Base-by-base conservation (phyloP, 64 coral and sea anemone genomes). In the Stylophora pistillata region DNA sequence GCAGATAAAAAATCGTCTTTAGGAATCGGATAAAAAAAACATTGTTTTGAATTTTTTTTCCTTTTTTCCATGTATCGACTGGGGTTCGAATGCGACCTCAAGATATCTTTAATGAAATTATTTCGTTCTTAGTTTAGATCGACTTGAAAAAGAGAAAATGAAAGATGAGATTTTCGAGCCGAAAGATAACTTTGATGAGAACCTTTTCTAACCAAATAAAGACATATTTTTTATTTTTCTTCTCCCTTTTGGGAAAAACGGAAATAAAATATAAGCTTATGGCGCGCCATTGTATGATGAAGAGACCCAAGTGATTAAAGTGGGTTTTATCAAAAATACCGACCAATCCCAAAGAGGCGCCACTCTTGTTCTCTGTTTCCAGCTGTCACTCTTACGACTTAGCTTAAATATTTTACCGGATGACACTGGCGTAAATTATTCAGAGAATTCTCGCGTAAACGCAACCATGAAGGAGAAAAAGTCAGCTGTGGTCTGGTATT, bases 311-410 rank as follows among this genome's bases (percentile, higher is more conserved):
- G 23, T 30, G 61, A 84, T 69, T 52, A 84, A 70, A 84, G 32
- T 53, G 31, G 28, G 18, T 84, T 84, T 82, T 84, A 84, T 84
- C 80, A 21, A 5, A 20, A 69, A 69, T 25, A 54, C 65, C 21
- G 23, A 53, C 80, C 80, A 84, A 84, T 84, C 33, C 53, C 14
- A 37, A 1, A 5, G 13, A 25, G 26, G 11, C 52, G 27, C n/a
- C 0, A 7, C 18, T 18, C 10, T 20, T 21, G 47, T 37, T 64
- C 18, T 37, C 20, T 37, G 30, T 37, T 66, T 25, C 80, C 80
- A 84, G 80, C 80, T 84, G 80, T 20, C 53, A 69, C 28, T 16
- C 33, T 14, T 53, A 7, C 66, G 53, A 25, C 69, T 53, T 41
- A 4, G 13, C 16, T 84, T 53, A 25, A 53, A 53, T 84, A 27